Evolutionary conservation across 2,888 invertebrate species (phyloP).

Genomic region (Calameuta idolon): DNA sequence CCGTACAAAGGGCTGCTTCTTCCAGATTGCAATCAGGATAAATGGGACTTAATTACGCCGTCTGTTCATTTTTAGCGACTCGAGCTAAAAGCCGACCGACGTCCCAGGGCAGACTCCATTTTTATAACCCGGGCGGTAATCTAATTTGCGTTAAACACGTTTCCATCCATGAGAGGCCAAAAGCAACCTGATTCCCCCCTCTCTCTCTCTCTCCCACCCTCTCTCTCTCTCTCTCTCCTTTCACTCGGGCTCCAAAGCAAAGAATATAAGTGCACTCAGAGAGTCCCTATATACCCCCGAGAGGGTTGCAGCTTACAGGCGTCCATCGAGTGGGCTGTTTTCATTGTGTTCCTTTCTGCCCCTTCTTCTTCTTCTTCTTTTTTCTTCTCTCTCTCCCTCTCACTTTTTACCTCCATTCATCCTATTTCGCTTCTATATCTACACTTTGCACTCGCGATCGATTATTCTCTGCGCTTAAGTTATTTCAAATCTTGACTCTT

Average conservation of each 20-base stretch:
- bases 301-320: not conserved
- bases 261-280: not conserved
- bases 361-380: not conserved
- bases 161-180: not conserved
- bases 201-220: not conserved
- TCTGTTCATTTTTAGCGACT: not conserved
- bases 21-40: slow-evolving; percentile 44
- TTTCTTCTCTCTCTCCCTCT: not conserved
- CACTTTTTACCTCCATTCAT: not conserved
- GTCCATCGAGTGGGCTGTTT: not conserved
- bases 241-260: not conserved
- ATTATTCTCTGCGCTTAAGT: not conserved
- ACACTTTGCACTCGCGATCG: not conserved
- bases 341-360: not conserved
- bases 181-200: not conserved
- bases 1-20: slow-evolving; percentile 10
- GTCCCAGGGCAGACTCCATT: not conserved
- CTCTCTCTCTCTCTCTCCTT: not conserved
- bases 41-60: slow-evolving; percentile 45
- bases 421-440: not conserved
- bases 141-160: not conserved
- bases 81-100: not conserved
- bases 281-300: not conserved
- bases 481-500: not conserved
- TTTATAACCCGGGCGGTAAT: not conserved